Base-by-base conservation (phyloP, 2,888 invertebrate genomes). In the Rapana venosa region DNA sequence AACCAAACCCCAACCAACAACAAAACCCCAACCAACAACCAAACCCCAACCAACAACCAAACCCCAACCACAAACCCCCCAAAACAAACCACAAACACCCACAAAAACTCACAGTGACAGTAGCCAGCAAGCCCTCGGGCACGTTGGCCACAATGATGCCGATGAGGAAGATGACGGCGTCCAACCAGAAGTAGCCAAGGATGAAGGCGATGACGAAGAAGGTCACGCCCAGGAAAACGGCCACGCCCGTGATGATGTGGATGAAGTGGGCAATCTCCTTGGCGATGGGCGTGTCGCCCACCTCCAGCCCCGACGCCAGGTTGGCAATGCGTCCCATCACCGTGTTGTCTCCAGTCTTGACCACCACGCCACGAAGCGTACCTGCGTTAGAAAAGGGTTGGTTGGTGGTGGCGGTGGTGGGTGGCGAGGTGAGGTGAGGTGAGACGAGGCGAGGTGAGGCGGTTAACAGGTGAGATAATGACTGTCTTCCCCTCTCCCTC, bases 131-230 rank as follows among this genome's bases (percentile, higher is more conserved):
- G 97, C 99, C 99, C 97, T 99, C 99, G 79, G 99, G 99, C 94
- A 99, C 99, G 97, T 99, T 99, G 93, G 99, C 99, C 93, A 99
- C 99, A 97, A 99, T 99, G 97, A 99, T 99, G 91, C 99, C 99
- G 96, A 99, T 99, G 91, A 96, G 94, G 97, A 99, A 99, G 96
- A 99, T 99, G 94, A 99, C 99, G 96, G 99, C 99, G 96, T 99
- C 99, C 94, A 99, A 97, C 99, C 99, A 99, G 96, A 98, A 98
- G 97, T 99, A 99, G 95, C 99, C 99, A 94, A 99, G 97, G 96
- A 99, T 95, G 97, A 99, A 98, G 92, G 99, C 99, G 96, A 99
- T 99, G 91, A 99, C 96, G 97, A 99, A 99, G 97, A 99, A 99
- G 84, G 99, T 98, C 58, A 99, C 98, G 17, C 98, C 98, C 70